These are phyloP conservation scores for Girardinus metallicus DNA, from an alignment of 2,797 vertebrate species.

Conservation along the genomic window DNA sequence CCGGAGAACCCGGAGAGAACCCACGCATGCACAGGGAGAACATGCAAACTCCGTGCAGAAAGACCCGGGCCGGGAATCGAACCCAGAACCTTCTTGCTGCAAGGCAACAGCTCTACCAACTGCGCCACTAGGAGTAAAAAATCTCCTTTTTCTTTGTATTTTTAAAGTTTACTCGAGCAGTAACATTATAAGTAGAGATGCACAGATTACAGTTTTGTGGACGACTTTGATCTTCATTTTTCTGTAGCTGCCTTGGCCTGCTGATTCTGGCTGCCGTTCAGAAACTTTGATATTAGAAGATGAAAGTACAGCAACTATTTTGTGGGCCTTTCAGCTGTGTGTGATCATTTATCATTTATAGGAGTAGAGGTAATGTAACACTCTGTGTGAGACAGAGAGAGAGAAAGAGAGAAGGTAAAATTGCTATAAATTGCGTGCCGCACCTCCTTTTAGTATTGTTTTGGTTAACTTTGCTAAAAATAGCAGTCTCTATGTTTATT, in stretches of 20 bases:
- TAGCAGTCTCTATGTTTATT: neutral
- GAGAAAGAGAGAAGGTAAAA: neutral
- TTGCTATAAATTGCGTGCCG: neutral
- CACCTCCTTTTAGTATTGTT: neutral
- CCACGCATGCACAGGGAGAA: too few species aligned
- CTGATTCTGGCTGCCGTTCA: neutral
- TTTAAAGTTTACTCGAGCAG: slow-evolving; percentile 9
- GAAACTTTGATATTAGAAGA: neutral
- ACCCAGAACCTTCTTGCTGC: too few species aligned
- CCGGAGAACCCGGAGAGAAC: too few species aligned
- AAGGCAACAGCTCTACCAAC: too few species aligned
- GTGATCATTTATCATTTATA: neutral
- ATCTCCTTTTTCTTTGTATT: neutral
- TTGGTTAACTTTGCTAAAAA: neutral
- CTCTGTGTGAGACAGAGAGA: neutral
- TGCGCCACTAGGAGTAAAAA: slow-evolving; percentile 17
- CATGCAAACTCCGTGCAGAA: too few species aligned
- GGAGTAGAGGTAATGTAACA: neutral
- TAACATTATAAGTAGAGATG: neutral
- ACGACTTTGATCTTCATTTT: neutral
- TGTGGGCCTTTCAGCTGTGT: neutral
- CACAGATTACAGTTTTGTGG: neutral
- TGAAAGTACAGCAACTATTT: neutral
- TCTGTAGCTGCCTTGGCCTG: neutral
- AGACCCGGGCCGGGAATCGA: too few species aligned